These are phyloP conservation scores for Epinephelus cyanopodus DNA, from an alignment of 2,113 vertebrate species.

Conservation along the genomic window DNA sequence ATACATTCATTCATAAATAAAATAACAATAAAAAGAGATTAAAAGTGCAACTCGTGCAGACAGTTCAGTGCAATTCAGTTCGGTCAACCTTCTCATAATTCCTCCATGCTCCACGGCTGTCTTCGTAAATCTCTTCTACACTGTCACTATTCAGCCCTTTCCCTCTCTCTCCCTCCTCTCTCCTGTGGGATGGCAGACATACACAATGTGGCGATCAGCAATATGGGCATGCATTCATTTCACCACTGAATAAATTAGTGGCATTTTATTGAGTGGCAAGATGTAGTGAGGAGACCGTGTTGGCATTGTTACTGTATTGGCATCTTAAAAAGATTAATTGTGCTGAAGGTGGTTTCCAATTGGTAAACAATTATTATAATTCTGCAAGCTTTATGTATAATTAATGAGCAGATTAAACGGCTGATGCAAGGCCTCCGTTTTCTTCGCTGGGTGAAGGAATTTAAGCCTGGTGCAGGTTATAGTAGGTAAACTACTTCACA, in stretches of 20 bases:
- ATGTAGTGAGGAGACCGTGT: slow-evolving; percentile 65
- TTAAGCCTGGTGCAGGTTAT: slow-evolving; percentile 2
- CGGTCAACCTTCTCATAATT: background rate
- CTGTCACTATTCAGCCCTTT: background rate
- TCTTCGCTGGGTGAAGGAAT: slow-evolving; percentile 9
- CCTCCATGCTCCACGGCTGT: background rate
- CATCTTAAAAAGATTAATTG: slow-evolving; percentile 84
- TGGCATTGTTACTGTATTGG: slow-evolving; percentile 81
- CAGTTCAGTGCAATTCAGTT: no score
- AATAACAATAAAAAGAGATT: no score
- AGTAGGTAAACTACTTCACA: background rate
- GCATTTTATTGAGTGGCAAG: slow-evolving; percentile 77
- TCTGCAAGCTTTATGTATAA: slow-evolving; percentile 78
- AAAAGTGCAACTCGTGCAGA: no score
- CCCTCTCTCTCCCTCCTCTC: background rate
- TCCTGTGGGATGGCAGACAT: slow-evolving; percentile 26
- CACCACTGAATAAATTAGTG: slow-evolving; percentile 80
- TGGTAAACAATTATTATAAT: slow-evolving; percentile 86
- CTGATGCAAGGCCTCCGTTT: slow-evolving; percentile 58
- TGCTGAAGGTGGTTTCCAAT: slow-evolving; percentile 76
- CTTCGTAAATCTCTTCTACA: background rate
- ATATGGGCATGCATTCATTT: slow-evolving; percentile 75
- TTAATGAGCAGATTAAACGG: slow-evolving; percentile 78
- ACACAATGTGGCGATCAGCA: slow-evolving; percentile 76
- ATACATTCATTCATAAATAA: no score